Evolutionary conservation across 1,140 invertebrate genomes (phyloP).

Genomic region (Brachionus angularis): DNA sequence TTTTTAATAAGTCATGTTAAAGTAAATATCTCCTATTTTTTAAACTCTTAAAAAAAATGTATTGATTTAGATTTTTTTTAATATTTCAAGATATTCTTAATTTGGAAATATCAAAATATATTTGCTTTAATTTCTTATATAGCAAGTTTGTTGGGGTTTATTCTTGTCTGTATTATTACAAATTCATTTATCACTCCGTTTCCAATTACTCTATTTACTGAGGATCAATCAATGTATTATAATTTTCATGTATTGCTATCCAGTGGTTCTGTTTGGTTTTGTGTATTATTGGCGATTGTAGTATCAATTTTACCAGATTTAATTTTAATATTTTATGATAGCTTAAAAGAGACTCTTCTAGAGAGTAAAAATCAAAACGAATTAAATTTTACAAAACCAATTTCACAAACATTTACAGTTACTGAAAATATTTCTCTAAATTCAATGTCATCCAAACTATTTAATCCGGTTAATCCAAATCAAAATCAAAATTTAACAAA

Average conservation of each 20-base stretch:
- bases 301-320: constrained; percentile 65
- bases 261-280: constrained; percentile 64
- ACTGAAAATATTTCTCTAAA: constrained; percentile 18
- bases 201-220: constrained; percentile 44
- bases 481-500: too few relatives aligned
- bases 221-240: constrained; percentile 60
- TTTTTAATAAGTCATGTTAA: constrained; percentile 2
- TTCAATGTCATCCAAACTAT: too few relatives aligned
- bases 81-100: constrained; percentile 38
- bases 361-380: neutral
- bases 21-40: too few relatives aligned
- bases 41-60: too few relatives aligned
- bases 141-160: constrained; percentile 10
- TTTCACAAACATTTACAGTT: neutral
- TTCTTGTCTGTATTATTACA: constrained; percentile 11
- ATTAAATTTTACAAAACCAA: neutral
- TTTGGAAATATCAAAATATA: constrained; percentile 35
- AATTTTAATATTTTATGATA: constrained; percentile 46
- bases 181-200: constrained; percentile 30
- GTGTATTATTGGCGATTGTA: constrained; percentile 61
- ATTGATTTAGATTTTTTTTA: too few relatives aligned
- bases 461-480: too few relatives aligned
- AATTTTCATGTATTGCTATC: constrained; percentile 63
- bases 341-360: neutral
- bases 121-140: constrained; percentile 32